Base-by-base conservation (phyloP, 1,140 invertebrate species). In the Whitmania pigra region DNA sequence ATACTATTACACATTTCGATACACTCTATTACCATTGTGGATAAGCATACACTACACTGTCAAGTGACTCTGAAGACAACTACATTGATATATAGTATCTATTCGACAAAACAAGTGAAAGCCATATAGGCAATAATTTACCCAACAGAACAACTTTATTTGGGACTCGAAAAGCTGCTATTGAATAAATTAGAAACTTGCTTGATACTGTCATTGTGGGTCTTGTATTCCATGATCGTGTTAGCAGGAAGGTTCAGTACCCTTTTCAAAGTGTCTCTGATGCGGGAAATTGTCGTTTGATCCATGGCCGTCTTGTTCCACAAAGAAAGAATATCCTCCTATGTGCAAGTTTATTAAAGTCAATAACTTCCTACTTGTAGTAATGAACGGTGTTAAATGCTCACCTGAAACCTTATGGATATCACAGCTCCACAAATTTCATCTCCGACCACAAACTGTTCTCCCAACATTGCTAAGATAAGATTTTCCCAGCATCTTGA, bases 351-450 rank as follows among this genome's bases (percentile, higher is more conserved):
- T 49, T 40, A 31, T 22, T 36, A 53, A 68, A 40, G 11, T 68
- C 11, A 68, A 17, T 31, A 18, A 22, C 29, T 29, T 68, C 40
- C 40, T 68, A 29, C 9, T 53, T 22, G 7, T 68, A 31, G 15
- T 36, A 68, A 68, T 29, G 29, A 36, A 7, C 13, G 22, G 25
- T 25, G 53, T 49, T 11, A 9, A 25, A 63, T 53, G 70, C 60
- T 79, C 82, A 92, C 90, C 87, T 92, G 90, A 85, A 89, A 93
- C 77, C 93, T 86, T 77, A 96, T 89, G 67, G 94, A 97, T 75
- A 98, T 88, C 69, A 98, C 95, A 74, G 94, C 91, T 3, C 95
- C 96, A 85, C 95, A 99, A 75, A 99, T 94, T 85, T 99, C 96
- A 76, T 95, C 90, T 13, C 94, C 94, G 9, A 98, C 94, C 87